Conservation (phyloP, 2,113 vertebrate genomes). For the Mystacornis crossleyi region DNA sequence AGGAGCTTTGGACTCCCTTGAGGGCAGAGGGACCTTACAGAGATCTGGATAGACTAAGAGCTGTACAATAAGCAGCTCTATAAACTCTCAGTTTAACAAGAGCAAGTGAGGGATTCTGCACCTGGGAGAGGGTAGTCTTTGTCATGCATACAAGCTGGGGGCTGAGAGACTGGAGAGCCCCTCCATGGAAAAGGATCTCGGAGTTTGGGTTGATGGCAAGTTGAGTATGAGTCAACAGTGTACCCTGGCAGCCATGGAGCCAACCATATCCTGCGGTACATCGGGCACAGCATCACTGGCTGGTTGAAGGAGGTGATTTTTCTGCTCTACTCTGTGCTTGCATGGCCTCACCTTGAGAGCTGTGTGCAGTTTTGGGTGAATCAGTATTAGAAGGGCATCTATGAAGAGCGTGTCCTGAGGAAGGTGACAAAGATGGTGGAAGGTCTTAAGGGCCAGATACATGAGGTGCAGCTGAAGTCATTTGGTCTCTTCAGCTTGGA, state of each 20-base stretch:
- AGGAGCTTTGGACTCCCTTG: not conserved
- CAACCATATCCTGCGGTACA: not conserved
- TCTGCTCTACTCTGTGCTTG: not conserved
- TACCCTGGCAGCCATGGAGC: not conserved
- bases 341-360: fast-evolving
- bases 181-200: fast-evolving
- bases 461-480: not conserved
- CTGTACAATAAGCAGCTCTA: fast-evolving
- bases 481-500: not conserved
- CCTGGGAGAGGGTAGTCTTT: not conserved
- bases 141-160: fast-evolving
- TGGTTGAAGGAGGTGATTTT: fast-evolving
- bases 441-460: not conserved
- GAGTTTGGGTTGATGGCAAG: not conserved
- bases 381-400: not conserved
- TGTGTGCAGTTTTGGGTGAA: not conserved
- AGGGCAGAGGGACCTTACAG: not conserved
- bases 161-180: not conserved
- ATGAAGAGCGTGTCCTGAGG: not conserved
- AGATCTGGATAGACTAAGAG: not conserved
- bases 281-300: not conserved
- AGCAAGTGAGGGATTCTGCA: not conserved
- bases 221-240: not conserved
- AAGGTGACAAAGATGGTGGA: not conserved
- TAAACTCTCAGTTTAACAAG: not conserved